Base-by-base conservation (phyloP, 2,113 vertebrate genomes). In the Mixornis gularis region DNA sequence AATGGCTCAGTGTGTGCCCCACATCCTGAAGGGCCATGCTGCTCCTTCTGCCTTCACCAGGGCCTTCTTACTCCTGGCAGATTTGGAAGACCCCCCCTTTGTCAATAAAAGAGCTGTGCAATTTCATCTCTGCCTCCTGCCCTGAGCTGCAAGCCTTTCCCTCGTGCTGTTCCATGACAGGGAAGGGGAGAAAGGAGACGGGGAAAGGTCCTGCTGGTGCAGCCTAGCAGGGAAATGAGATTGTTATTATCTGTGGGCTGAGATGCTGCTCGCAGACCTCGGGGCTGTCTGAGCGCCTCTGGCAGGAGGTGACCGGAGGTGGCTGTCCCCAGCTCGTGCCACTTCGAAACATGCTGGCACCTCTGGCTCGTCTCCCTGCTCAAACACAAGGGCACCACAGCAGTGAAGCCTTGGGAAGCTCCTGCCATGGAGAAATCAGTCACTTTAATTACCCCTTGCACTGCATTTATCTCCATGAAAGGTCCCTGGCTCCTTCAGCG, bases 401-500 rank as follows among this genome's bases (percentile, higher is more conserved):
- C 92, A 86, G 58, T 5, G 3, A 62, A 93, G 77, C 70, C 93
- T 92, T 62, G 69, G 58, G 85, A 68, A 84, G 78, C 85, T 94
- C 55, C 87, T 83, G 80, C 92, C 41, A 48, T 6, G 41, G 70
- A 82, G 85, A 92, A 96, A 95, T 96, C 88, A 21, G 60, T 92
- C 97, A 85, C 76, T 90, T 94, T 96, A 96, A 97, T 97, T 96
- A 96, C 83, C 84, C 86, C 91, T 85, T 36, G 36, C 85, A 51
- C 90, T 59, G 66, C 62, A 89, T 97, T 97, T 94, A 94, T 95
- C 95, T 97, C 95, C 85, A 30, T 79, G 91, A 91, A 94, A 96
- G 74, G 81, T 74, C 86, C 93, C 87, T 71, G 62, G 92, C 62
- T 92, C 90, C 91, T 91, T 59, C 83, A 55, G 90, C 43, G 81